These are phyloP conservation scores for Heliothis subflexa DNA, from an alignment of 1,140 invertebrate genomes.

Conservation along the genomic window DNA sequence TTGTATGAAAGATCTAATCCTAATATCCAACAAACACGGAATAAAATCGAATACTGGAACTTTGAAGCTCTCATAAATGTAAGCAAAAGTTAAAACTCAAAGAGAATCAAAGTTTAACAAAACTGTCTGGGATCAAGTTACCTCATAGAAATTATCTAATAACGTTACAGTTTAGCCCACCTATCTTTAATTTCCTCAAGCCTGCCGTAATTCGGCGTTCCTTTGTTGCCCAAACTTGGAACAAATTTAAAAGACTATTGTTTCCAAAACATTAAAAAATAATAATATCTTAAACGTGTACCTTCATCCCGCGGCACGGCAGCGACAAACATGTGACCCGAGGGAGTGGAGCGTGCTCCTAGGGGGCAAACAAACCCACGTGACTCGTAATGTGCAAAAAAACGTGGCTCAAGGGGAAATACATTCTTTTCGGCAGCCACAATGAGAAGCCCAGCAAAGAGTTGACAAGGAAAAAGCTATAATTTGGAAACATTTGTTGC, in stretches of 20 bases:
- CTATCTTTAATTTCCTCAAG: background rate
- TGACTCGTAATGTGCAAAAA: slow-evolving; percentile 15
- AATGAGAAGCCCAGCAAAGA: background rate
- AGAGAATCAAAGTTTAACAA: background rate
- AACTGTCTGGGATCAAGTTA: background rate
- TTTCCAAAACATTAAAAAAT: background rate
- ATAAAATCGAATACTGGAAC: too few relatives aligned
- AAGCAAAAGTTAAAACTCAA: too few relatives aligned
- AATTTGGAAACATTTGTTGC: background rate
- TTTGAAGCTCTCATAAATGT: too few relatives aligned
- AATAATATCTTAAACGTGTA: background rate
- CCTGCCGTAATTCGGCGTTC: background rate
- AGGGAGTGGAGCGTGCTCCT: background rate
- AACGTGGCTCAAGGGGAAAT: slow-evolving; percentile 1
- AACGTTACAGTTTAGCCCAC: background rate
- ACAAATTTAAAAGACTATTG: background rate
- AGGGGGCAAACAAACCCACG: background rate
- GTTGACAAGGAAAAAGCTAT: background rate
- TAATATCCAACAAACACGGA: too few relatives aligned
- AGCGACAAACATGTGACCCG: slow-evolving; percentile 5
- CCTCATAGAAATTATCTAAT: slow-evolving; percentile 2
- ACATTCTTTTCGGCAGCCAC: background rate
- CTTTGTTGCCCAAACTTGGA: background rate
- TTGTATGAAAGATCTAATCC: too few relatives aligned
- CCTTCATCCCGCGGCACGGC: background rate